Conservation (phyloP, 2,113 vertebrate species). For the Microtus pennsylvanicus region DNA sequence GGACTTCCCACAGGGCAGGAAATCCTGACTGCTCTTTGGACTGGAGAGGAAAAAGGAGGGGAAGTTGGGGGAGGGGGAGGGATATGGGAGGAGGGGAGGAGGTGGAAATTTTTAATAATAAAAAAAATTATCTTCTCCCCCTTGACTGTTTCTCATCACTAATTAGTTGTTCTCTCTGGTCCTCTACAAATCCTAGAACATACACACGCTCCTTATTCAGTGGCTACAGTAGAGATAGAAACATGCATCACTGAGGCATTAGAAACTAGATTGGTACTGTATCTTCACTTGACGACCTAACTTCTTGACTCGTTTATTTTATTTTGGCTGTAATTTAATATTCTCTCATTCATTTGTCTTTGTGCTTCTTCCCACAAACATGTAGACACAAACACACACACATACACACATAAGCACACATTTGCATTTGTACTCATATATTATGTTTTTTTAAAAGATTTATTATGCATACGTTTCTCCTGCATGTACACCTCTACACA, state of each 20-base stretch:
- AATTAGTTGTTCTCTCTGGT: background rate
- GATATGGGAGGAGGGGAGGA: no score
- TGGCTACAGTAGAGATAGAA: background rate
- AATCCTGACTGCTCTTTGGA: no score
- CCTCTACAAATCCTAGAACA: background rate
- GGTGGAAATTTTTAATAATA: no score
- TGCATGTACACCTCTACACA: no score
- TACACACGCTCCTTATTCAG: background rate
- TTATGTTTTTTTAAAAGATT: background rate
- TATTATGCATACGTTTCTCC: no score
- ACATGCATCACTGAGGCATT: background rate
- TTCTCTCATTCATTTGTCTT: background rate
- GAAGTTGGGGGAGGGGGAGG: no score
- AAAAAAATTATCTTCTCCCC: no score
- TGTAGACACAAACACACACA: no score
- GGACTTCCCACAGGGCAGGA: no score
- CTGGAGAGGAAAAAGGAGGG: no score
- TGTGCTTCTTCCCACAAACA: no score
- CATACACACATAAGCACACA: background rate
- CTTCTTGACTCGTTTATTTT: background rate
- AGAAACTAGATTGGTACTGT: background rate
- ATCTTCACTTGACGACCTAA: background rate
- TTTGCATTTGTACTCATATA: background rate
- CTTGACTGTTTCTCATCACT: background rate
- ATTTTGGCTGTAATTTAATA: background rate